Conservation (phyloP, 2,888 invertebrate genomes). For the Malacosoma neustria region DNA sequence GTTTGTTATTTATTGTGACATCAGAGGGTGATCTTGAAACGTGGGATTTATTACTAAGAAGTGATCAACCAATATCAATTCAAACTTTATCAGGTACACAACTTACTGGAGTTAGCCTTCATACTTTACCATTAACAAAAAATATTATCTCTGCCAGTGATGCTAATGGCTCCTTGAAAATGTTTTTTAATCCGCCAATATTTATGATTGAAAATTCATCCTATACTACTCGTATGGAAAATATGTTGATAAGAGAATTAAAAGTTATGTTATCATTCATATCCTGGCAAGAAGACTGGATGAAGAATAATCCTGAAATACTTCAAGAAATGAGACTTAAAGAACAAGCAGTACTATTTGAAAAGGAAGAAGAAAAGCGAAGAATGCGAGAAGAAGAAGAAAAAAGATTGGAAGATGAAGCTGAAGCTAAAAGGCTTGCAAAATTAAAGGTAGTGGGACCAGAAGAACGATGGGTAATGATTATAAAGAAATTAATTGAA, state of each 20-base stretch:
- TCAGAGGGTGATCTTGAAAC: slow-evolving; percentile 85
- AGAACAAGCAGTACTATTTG: slow-evolving; percentile 52
- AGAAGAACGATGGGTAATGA: slow-evolving; percentile 75
- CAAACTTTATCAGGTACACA: slow-evolving; percentile 80
- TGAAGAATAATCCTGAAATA: slow-evolving; percentile 46
- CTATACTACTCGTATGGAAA: slow-evolving; percentile 52
- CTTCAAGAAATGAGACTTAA: slow-evolving; percentile 51
- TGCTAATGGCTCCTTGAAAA: slow-evolving; percentile 78
- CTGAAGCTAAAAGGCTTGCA: slow-evolving; percentile 58
- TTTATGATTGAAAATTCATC: slow-evolving; percentile 58
- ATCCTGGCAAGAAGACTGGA: slow-evolving; percentile 78
- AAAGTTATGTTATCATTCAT: slow-evolving; percentile 64
- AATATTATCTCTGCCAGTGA: slow-evolving; percentile 81
- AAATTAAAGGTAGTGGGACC: slow-evolving; percentile 52
- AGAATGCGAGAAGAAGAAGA: slow-evolving; percentile 52
- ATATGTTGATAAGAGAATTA: slow-evolving; percentile 69
- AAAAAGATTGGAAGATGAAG: slow-evolving; percentile 62
- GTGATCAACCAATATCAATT: slow-evolving; percentile 79
- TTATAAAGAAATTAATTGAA: slow-evolving; percentile 79
- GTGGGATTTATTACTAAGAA: slow-evolving; percentile 84
- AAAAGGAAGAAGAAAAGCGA: slow-evolving; percentile 57
- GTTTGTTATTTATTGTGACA: slow-evolving; percentile 80
- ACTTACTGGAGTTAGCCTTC: slow-evolving; percentile 78
- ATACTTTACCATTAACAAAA: slow-evolving; percentile 69
- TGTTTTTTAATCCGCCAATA: slow-evolving; percentile 74